Conservation (phyloP, 2,888 invertebrate genomes). For the Megaustenia siamemsis region DNA sequence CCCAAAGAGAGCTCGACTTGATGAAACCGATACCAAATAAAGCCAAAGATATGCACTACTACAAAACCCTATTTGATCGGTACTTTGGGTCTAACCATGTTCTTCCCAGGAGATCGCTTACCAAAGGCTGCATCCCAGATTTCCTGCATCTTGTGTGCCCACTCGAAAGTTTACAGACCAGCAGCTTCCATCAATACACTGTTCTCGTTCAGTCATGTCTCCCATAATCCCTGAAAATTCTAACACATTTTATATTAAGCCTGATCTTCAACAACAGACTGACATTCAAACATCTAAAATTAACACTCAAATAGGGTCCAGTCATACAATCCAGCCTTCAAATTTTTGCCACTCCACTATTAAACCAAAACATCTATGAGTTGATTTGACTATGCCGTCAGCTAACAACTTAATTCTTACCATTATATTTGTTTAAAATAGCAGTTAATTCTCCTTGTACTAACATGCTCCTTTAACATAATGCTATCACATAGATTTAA, state of each 20-base stretch:
- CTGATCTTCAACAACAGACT: conserved; percentile 28
- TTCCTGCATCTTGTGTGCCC: conserved; percentile 3
- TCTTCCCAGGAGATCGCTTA: conserved; percentile 65
- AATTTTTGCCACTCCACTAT: not conserved
- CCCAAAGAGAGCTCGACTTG: conserved; percentile 47
- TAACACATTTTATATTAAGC: not conserved
- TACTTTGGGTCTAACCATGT: conserved; percentile 75
- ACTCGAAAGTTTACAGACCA: conserved; percentile 29
- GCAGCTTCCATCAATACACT: conserved; percentile 42
- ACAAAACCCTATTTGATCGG: conserved; percentile 74
- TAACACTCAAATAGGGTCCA: not conserved
- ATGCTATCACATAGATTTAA: no score
- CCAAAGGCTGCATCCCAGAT: conserved; percentile 49
- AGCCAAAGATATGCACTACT: conserved; percentile 74
- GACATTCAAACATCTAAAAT: conserved; percentile 18
- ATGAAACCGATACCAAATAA: conserved; percentile 62
- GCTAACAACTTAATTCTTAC: no score
- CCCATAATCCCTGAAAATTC: conserved; percentile 11
- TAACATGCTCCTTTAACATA: no score
- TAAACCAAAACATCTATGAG: conserved; percentile 34
- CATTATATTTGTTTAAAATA: no score
- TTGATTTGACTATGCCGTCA: no score
- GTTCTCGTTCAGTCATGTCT: conserved; percentile 20
- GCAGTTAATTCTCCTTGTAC: no score
- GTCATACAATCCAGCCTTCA: not conserved